Conservation (phyloP, 2,797 vertebrate genomes). For the Propithecus deckenii region DNA sequence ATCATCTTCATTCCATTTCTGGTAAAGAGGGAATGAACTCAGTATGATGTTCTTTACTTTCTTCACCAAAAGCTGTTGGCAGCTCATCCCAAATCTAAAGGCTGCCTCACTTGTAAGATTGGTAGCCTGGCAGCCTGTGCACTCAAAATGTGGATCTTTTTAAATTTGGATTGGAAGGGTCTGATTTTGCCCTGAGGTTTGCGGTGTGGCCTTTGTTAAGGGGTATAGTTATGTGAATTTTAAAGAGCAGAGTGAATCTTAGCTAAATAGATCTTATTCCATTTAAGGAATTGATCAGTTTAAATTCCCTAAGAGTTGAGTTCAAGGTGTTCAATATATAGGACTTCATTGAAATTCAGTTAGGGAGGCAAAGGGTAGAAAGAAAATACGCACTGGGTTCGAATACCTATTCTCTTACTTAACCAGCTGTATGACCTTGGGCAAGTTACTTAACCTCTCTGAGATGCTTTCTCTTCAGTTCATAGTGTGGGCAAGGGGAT, state of each 20-base stretch:
- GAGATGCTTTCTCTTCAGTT: neutral
- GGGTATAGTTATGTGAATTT: neutral
- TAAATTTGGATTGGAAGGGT: neutral
- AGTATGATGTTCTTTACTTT: neutral
- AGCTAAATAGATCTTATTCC: neutral
- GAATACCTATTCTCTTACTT: neutral
- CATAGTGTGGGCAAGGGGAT: neutral
- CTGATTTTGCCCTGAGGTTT: conserved; percentile 7
- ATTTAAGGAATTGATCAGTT: conserved; percentile 3
- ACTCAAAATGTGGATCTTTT: neutral
- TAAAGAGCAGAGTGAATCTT: conserved; percentile 28
- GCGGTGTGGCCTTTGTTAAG: conserved; percentile 6
- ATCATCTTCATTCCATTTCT: conserved; percentile 9
- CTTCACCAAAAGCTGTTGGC: neutral
- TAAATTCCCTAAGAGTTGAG: neutral
- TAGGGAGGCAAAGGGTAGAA: neutral
- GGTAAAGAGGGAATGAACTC: neutral
- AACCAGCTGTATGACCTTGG: neutral
- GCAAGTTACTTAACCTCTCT: neutral
- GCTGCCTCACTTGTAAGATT: neutral
- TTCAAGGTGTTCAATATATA: neutral
- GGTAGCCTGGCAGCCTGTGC: neutral
- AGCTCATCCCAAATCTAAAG: neutral
- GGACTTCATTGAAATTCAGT: neutral
- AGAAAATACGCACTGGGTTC: neutral